Conservation (phyloP, 2,888 invertebrate genomes). For the Panopea generosa region DNA sequence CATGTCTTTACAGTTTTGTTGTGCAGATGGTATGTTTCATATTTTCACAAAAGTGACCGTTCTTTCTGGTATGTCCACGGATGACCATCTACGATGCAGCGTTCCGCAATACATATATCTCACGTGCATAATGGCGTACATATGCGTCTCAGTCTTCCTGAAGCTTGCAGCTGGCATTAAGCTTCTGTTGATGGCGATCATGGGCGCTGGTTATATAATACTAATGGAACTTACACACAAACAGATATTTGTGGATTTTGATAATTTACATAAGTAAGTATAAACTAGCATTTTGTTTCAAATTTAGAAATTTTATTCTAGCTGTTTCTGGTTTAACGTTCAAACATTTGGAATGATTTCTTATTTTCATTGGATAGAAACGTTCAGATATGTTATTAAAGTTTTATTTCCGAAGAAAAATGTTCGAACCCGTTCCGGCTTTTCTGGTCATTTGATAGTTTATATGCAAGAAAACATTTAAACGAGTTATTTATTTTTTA, state of each 20-base stretch:
- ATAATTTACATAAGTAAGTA: constrained; percentile 85
- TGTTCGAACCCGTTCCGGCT: too few relatives aligned
- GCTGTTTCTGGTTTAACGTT: too few relatives aligned
- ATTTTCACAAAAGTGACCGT: constrained; percentile 67
- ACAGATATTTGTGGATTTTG: constrained; percentile 93
- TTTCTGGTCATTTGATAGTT: too few relatives aligned
- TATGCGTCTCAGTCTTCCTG: constrained; percentile 94
- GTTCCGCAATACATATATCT: constrained; percentile 94
- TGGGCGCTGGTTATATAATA: constrained; percentile 93
- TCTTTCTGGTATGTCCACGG: constrained; percentile 55
- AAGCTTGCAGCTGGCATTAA: constrained; percentile 93
- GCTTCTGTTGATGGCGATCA: constrained; percentile 89
- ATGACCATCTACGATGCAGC: constrained; percentile 88
- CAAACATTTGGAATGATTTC: too few relatives aligned
- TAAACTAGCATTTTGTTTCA: too few relatives aligned
- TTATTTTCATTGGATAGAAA: too few relatives aligned
- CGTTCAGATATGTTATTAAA: too few relatives aligned
- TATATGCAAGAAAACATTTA: too few relatives aligned
- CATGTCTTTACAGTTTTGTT: constrained; percentile 80
- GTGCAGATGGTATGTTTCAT: constrained; percentile 79
- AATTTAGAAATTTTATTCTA: too few relatives aligned
- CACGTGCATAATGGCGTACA: constrained; percentile 93
- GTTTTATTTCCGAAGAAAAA: too few relatives aligned
- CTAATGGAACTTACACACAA: constrained; percentile 93
- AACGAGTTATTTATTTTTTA: too few relatives aligned